Evolutionary conservation across 1,140 invertebrate species (phyloP).

Genomic region (Meloidogyne chitwoodi): DNA sequence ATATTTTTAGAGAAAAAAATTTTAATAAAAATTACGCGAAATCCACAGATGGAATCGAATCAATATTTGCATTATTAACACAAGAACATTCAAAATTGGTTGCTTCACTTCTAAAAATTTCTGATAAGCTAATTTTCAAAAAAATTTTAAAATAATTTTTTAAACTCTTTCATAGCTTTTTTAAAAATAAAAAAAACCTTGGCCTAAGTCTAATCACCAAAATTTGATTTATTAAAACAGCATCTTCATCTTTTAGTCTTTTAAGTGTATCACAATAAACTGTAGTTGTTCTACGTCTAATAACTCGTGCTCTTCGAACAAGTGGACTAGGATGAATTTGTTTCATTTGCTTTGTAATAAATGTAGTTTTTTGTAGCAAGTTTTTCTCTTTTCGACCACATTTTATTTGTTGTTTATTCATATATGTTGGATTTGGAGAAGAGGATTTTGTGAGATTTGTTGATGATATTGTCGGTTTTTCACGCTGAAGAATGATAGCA

Average conservation of each 20-base stretch:
- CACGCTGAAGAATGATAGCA: neutral
- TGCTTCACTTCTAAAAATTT: slow-evolving; percentile 17
- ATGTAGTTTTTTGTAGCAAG: neutral
- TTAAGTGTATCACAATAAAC: slow-evolving; percentile 41
- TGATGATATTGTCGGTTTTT: neutral
- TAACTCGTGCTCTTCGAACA: slow-evolving; percentile 33
- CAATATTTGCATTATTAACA: slow-evolving; percentile 6
- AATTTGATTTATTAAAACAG: slow-evolving; percentile 32
- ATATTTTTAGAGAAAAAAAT: neutral
- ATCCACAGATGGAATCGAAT: slow-evolving; percentile 27
- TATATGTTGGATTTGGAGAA: neutral
- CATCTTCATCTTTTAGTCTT: slow-evolving; percentile 35
- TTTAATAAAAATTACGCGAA: slow-evolving; percentile 18
- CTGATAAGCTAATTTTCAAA: neutral
- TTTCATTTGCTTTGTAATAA: slow-evolving; percentile 11
- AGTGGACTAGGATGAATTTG: slow-evolving; percentile 25
- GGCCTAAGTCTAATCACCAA: slow-evolving; percentile 34
- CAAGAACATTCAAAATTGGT: slow-evolving; percentile 32
- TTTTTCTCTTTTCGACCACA: neutral
- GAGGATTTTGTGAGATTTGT: neutral
- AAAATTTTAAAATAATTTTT: slow-evolving; percentile 11
- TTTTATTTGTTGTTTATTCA: neutral
- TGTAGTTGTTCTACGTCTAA: slow-evolving; percentile 36
- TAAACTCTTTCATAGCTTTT: too few species aligned
- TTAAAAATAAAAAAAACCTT: slow-evolving; percentile 30